These are phyloP conservation scores for Pseudolaguvia tuberculata DNA, from an alignment of 2,113 vertebrate species.

Conservation along the genomic window DNA sequence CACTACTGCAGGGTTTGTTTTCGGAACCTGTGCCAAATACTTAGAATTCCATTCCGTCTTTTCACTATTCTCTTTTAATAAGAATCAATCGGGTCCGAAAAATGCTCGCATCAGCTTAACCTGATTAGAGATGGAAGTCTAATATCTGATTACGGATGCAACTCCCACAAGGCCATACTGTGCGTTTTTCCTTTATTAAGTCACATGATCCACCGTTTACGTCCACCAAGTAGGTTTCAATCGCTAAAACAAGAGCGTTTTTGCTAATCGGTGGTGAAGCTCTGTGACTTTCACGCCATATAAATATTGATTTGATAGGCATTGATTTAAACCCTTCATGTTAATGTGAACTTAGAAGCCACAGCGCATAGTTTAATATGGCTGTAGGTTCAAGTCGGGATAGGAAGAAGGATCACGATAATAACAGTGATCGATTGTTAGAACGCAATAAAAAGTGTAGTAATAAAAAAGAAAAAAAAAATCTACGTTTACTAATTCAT, in stretches of 20 bases:
- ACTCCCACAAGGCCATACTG: not conserved
- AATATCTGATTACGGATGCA: not conserved
- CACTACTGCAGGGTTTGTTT: conserved; percentile 1
- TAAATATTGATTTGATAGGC: conserved; percentile 22
- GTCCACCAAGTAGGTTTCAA: not conserved
- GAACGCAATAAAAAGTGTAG: not conserved
- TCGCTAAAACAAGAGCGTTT: conserved; percentile 9
- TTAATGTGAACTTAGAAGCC: conserved; percentile 23
- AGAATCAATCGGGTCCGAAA: not conserved
- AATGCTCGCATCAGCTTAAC: conserved; percentile 1
- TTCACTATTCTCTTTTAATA: not conserved
- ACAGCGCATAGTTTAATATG: not conserved
- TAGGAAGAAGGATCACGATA: not conserved
- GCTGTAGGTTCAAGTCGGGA: not conserved
- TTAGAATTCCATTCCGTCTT: not conserved
- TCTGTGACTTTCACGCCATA: not conserved
- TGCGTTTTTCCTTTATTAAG: conserved; percentile 8
- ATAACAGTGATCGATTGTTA: not conserved
- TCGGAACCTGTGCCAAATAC: not conserved
- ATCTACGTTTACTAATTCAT: too few relatives aligned
- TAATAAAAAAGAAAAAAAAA: too few relatives aligned
- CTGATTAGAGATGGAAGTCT: not conserved
- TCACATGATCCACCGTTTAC: conserved; percentile 14
- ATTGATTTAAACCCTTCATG: conserved; percentile 19
- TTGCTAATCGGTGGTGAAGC: not conserved